These are phyloP conservation scores for Radopholus similis DNA, from an alignment of 1,140 invertebrate species.

Conservation along the genomic window DNA sequence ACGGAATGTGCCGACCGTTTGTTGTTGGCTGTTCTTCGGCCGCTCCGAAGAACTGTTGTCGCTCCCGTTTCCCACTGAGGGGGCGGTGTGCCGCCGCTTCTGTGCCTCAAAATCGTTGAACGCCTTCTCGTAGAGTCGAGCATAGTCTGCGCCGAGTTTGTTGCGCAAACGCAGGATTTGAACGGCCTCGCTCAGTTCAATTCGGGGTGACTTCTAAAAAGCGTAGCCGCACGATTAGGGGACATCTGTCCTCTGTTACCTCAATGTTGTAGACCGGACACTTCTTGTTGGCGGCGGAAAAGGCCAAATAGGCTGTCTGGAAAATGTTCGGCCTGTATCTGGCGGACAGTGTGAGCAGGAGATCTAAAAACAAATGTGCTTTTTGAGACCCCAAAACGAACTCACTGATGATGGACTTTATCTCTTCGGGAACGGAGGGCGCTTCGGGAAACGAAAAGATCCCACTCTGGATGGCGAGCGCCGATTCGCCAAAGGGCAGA, in stretches of 20 bases:
- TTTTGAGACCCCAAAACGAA: background rate
- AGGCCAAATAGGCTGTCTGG: constrained; percentile 51
- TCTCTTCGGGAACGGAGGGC: constrained; percentile 40
- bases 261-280: constrained; percentile 58
- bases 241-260: constrained; percentile 26
- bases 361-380: constrained; percentile 27
- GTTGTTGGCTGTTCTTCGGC: constrained; percentile 5
- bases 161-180: constrained; percentile 36
- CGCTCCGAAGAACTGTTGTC: background rate
- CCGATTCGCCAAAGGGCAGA: constrained; percentile 86
- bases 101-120: constrained; percentile 44
- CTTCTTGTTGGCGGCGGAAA: constrained; percentile 38
- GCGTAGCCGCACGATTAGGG: background rate
- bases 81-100: constrained; percentile 22
- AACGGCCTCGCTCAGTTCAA: constrained; percentile 42
- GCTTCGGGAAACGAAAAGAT: constrained; percentile 75
- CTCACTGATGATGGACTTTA: constrained; percentile 57
- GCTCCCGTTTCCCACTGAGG: background rate
- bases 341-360: constrained; percentile 42
- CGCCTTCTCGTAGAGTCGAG: constrained; percentile 42
- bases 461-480: constrained; percentile 84
- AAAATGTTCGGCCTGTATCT: constrained; percentile 53
- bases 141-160: constrained; percentile 44
- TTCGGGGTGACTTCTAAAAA: constrained; percentile 36
- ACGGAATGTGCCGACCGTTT: background rate